Evolutionary conservation across 2,888 invertebrate species (phyloP).

Genomic region (Apamea sordens): DNA sequence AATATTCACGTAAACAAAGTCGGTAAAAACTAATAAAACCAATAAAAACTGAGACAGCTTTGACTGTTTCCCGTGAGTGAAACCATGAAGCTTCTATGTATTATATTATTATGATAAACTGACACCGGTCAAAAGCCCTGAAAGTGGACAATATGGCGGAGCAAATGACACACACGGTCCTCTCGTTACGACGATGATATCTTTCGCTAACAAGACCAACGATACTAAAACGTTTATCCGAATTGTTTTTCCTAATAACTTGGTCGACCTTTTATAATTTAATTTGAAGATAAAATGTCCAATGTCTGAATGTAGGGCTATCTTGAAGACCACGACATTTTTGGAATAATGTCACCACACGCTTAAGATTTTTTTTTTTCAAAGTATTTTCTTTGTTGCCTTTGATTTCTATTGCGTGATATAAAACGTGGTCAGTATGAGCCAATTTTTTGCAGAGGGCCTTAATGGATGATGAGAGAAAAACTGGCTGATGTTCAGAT

Average conservation of each 20-base stretch:
- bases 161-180: constrained; percentile 23
- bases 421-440: not conserved
- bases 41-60: not conserved
- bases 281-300: constrained; percentile 15
- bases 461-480: not conserved
- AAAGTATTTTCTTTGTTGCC: not conserved
- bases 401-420: not conserved
- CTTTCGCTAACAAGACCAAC: constrained; percentile 58
- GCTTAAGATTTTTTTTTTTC: not conserved
- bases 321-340: not conserved
- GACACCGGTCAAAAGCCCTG: constrained; percentile 20
- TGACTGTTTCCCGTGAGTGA: constrained; percentile 3
- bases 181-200: constrained; percentile 62
- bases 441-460: not conserved
- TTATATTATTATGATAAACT: constrained; percentile 25
- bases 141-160: constrained; percentile 20
- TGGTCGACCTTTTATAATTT: constrained; percentile 12
- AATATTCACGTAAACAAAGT: not conserved
- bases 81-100: constrained; percentile 24
- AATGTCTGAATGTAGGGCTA: not conserved
- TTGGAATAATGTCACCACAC: not conserved
- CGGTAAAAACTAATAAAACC: not conserved
- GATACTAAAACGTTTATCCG: constrained; percentile 57
- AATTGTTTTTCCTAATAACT: constrained; percentile 46
- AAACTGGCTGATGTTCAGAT: not conserved